phyloP scores from a whole-genome alignment of 2,888 invertebrate species.

The Macropis europaea region DNA sequence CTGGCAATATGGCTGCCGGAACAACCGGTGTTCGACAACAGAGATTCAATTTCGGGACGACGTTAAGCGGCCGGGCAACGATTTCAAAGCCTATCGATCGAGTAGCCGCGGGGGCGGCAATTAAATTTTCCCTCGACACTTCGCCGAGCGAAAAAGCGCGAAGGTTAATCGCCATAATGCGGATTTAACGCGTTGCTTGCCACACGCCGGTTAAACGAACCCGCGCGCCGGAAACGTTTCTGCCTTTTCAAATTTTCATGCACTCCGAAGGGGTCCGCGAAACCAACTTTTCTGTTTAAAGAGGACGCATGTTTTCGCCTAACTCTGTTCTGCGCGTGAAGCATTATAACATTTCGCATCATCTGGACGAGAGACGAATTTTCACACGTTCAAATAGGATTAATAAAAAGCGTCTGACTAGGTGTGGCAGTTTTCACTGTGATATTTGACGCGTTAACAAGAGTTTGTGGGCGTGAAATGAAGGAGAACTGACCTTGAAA shows the following conservation, averaged over 20 bases:
- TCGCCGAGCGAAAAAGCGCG: conserved; percentile 19
- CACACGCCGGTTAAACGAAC: conserved; percentile 5
- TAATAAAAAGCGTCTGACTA: too few relatives aligned
- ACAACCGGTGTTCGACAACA: conserved; percentile 28
- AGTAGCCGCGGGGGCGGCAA: neutral
- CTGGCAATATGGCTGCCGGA: neutral
- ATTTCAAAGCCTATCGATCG: conserved; percentile 28
- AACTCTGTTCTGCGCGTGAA: too few relatives aligned
- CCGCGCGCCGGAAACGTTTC: neutral
- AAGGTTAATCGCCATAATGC: conserved; percentile 35
- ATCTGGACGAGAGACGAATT: too few relatives aligned
- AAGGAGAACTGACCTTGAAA: too few relatives aligned
- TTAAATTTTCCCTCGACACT: conserved; percentile 33
- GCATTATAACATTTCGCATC: too few relatives aligned
- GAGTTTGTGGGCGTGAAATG: too few relatives aligned
- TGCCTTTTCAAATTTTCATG: conserved; percentile 5
- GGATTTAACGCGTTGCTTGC: conserved; percentile 4
- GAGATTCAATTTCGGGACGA: conserved; percentile 16
- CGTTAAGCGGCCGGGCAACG: conserved; percentile 23
- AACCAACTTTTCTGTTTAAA: neutral
- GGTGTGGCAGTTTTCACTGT: too few relatives aligned
- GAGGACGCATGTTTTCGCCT: neutral
- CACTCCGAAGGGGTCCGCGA: neutral
- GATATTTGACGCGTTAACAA: too few relatives aligned
- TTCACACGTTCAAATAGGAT: too few relatives aligned